Evolutionary conservation across 2,113 vertebrate genomes (phyloP).

Genomic region (Lagopus muta): DNA sequence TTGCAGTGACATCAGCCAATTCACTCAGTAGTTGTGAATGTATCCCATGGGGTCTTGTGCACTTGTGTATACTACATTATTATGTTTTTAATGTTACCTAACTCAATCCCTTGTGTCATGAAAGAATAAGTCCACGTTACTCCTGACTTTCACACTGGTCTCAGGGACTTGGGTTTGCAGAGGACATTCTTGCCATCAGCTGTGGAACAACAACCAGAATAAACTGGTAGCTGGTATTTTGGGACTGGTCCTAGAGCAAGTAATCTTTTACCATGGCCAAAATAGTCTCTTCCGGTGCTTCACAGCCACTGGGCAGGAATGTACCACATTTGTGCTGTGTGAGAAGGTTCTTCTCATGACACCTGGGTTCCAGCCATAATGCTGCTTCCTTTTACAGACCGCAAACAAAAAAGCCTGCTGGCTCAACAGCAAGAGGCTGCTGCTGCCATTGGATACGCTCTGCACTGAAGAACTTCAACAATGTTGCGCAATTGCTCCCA

Average conservation of each 20-base stretch:
- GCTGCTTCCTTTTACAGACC: not conserved
- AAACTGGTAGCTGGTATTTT: not conserved
- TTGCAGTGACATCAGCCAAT: not conserved
- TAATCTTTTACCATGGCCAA: not conserved
- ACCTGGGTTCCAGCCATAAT: fast-evolving
- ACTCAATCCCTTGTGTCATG: not conserved
- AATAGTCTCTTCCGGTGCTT: too few species aligned
- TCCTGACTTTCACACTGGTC: not conserved
- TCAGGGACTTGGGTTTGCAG: not conserved
- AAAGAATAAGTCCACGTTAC: not conserved
- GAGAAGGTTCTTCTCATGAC: not conserved
- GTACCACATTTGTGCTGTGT: fast-evolving
- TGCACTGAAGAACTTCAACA: fast-evolving
- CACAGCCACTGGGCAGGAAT: not conserved
- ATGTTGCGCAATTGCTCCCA: not conserved
- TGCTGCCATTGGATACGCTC: not conserved
- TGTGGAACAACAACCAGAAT: not conserved
- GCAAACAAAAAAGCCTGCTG: not conserved
- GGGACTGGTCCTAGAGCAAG: not conserved
- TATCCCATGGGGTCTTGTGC: not conserved
- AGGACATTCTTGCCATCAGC: not conserved
- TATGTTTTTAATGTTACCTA: not conserved
- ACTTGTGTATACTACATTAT: not conserved
- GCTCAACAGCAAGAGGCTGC: not conserved
- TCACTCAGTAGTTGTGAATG: not conserved